Conservation (phyloP, 2,797 vertebrate genomes). For the Helostoma temminkii region DNA sequence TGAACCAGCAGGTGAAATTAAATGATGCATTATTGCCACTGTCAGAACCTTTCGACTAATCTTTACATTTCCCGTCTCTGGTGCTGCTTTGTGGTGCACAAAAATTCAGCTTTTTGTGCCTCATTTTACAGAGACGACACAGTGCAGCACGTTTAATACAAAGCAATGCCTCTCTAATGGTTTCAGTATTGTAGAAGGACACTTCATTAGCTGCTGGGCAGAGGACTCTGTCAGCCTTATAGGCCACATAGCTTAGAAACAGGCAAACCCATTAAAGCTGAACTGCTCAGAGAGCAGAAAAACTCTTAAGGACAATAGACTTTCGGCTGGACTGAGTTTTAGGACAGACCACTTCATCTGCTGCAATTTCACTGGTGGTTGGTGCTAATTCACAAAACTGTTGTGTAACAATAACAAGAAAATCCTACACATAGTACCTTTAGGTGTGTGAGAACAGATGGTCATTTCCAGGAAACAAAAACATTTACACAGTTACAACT, state of each 20-base stretch:
- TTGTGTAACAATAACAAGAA: conserved; percentile 34
- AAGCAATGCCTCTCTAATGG: conserved; percentile 1
- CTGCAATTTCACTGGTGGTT: not conserved
- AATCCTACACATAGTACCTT: conserved; percentile 73
- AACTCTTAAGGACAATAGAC: not conserved
- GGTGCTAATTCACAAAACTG: not conserved
- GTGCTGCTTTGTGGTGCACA: conserved; percentile 12
- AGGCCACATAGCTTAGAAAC: not conserved
- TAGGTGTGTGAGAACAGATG: conserved; percentile 55
- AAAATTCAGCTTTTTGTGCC: not conserved
- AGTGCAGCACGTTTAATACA: conserved; percentile 1
- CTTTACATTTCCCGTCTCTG: not conserved
- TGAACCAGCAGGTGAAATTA: not conserved
- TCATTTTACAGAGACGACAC: not conserved
- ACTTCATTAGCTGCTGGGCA: conserved; percentile 12
- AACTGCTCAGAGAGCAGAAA: conserved; percentile 3
- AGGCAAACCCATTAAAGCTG: not conserved
- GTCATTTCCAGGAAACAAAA: conserved; percentile 66
- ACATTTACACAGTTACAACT: conserved; percentile 78
- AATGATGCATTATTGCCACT: conserved; percentile 5
- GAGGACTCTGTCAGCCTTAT: not conserved
- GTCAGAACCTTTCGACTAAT: conserved; percentile 13
- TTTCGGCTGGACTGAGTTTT: conserved; percentile 1
- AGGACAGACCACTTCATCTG: not conserved
- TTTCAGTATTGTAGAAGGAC: conserved; percentile 12